phyloP scores from a whole-genome alignment of 1,140 invertebrate species.

The Cotesia glomerata region DNA sequence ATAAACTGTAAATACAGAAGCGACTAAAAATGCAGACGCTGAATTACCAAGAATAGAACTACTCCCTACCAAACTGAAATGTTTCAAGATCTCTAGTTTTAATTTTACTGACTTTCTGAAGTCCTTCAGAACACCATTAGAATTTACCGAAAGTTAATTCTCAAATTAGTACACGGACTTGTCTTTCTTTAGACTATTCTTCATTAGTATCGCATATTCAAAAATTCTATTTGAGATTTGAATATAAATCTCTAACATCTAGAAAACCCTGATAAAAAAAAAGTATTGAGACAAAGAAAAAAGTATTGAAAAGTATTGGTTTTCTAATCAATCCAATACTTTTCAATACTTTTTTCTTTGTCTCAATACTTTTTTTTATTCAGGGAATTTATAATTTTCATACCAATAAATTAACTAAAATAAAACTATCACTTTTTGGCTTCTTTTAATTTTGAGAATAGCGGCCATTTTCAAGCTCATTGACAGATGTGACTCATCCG shows the following conservation, averaged over 20 bases:
- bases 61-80: background rate
- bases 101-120: slow-evolving; percentile 2
- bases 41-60: slow-evolving; percentile 1
- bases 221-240: background rate
- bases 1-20: background rate
- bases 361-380: too few species aligned
- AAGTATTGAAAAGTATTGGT: too few species aligned
- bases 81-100: background rate
- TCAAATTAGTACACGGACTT: background rate
- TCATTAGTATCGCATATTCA: background rate
- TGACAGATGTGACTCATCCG: too few species aligned
- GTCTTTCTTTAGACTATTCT: background rate
- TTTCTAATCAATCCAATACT: too few species aligned
- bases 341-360: too few species aligned
- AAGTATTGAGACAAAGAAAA: too few species aligned
- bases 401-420: too few species aligned
- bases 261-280: too few species aligned
- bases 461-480: too few species aligned
- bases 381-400: too few species aligned
- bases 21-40: background rate
- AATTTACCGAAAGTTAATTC: background rate
- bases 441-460: too few species aligned
- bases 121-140: background rate
- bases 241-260: background rate
- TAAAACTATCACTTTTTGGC: too few species aligned